Percentiles rank a stretch among this genome's conserved stretches.
Conservation (phyloP, 2,888 invertebrate species). For the Linnaemya tessellans region DNA sequence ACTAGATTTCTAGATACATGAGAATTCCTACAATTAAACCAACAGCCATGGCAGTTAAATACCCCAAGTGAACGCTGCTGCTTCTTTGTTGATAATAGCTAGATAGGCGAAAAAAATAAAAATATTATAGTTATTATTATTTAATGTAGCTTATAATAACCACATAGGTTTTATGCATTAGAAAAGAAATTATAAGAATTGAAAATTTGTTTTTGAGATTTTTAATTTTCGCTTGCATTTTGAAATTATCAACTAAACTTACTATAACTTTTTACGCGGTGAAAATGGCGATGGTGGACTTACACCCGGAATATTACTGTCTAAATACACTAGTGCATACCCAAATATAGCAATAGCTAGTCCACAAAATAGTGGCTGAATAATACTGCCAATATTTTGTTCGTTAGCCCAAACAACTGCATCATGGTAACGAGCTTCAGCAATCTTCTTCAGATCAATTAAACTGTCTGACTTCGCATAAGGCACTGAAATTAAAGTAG, state of each 20-base stretch:
- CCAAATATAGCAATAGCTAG: constrained; percentile 84
- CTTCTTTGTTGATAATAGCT: constrained; percentile 80
- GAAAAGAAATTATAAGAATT: background rate
- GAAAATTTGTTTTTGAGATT: background rate
- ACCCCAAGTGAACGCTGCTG: constrained; percentile 83
- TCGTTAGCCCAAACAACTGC: constrained; percentile 76
- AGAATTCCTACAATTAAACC: constrained; percentile 84
- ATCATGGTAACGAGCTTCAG: constrained; percentile 75
- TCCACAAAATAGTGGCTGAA: constrained; percentile 83
- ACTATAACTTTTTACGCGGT: constrained; percentile 84
- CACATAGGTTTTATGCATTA: no score
- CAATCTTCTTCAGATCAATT: constrained; percentile 74
- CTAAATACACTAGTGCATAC: constrained; percentile 86
- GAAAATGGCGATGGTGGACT: constrained; percentile 86
- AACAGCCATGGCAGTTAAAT: constrained; percentile 83
- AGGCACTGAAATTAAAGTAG: constrained; percentile 75
- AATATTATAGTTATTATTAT: background rate
- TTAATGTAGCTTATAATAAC: no score
- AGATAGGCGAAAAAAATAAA: constrained; percentile 3
- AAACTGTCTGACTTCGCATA: constrained; percentile 75
- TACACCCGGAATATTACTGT: constrained; percentile 86
- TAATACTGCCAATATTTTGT: constrained; percentile 74
- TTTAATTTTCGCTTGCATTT: no score
- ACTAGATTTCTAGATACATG: constrained; percentile 79
- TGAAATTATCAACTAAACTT: constrained; percentile 66